Conservation (phyloP, 1,140 invertebrate species). For the Sesamia nonagrioides region DNA sequence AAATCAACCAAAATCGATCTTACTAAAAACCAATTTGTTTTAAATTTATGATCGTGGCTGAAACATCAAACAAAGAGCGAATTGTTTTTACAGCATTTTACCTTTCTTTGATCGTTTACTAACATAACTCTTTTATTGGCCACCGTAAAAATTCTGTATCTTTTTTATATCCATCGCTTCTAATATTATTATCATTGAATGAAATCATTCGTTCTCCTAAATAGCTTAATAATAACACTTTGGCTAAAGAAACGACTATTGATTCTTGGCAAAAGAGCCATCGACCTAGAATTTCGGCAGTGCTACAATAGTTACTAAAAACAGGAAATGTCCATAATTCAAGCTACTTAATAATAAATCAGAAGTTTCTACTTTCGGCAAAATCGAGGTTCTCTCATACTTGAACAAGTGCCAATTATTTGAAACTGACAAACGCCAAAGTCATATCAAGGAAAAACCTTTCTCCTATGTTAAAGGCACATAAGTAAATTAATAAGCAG, state of each 20-base stretch:
- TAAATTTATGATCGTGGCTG: slow-evolving; percentile 68
- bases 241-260: background rate
- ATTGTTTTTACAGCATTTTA: slow-evolving; percentile 74
- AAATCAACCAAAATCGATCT: slow-evolving; percentile 62
- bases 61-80: slow-evolving; percentile 73
- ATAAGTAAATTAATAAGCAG: background rate
- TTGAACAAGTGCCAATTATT: too few species aligned
- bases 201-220: slow-evolving; percentile 36
- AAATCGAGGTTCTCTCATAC: background rate
- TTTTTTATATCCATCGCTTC: slow-evolving; percentile 47
- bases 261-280: background rate
- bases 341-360: background rate
- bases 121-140: slow-evolving; percentile 71
- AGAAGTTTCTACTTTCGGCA: too few species aligned
- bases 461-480: background rate
- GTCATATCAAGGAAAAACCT: background rate
- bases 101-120: slow-evolving; percentile 74
- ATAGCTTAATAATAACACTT: slow-evolving; percentile 42
- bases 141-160: slow-evolving; percentile 61
- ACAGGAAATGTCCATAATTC: background rate
- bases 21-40: slow-evolving; percentile 78
- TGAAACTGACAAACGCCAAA: too few species aligned
- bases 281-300: background rate
- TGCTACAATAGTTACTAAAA: background rate
- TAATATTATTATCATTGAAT: slow-evolving; percentile 43